Evolutionary conservation across 2,113 vertebrate species (phyloP).

Genomic region (Chamaetylas fuelleborni): DNA sequence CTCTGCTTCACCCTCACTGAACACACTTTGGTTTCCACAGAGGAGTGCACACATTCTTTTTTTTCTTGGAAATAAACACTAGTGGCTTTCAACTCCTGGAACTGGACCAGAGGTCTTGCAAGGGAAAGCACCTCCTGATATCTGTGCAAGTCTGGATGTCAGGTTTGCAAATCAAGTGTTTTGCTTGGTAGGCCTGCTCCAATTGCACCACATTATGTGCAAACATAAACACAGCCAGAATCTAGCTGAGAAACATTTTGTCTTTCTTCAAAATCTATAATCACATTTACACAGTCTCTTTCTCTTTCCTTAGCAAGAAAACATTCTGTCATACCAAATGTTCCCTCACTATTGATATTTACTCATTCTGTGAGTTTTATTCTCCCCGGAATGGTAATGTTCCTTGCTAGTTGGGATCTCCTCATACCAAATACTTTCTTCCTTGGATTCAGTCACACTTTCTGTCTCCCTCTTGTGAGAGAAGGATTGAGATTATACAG

Average conservation of each 20-base stretch:
- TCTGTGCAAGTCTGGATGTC: not conserved
- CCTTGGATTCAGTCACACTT: not conserved
- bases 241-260: slow-evolving; percentile 38
- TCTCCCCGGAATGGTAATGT: not conserved
- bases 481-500: not conserved
- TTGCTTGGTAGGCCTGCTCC: slow-evolving; percentile 16
- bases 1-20: not conserved
- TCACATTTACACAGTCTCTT: slow-evolving; percentile 17
- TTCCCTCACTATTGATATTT: slow-evolving; percentile 38
- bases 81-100: not conserved
- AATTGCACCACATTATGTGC: not conserved
- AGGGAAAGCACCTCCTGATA: not conserved
- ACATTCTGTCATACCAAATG: slow-evolving; percentile 66
- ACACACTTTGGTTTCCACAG: not conserved
- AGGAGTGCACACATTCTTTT: not conserved
- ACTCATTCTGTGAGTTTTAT: not conserved
- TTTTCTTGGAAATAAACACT: not conserved
- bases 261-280: slow-evolving; percentile 24
- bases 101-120: not conserved
- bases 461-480: not conserved
- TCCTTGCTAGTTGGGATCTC: not conserved
- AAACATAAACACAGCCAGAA: slow-evolving; percentile 39
- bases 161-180: slow-evolving; percentile 19
- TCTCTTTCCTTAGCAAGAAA: slow-evolving; percentile 24
- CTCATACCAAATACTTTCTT: not conserved